These are phyloP conservation scores for Caenorhabditis sp. DNA, from an alignment of 2,888 invertebrate genomes.

Conservation along the genomic window DNA sequence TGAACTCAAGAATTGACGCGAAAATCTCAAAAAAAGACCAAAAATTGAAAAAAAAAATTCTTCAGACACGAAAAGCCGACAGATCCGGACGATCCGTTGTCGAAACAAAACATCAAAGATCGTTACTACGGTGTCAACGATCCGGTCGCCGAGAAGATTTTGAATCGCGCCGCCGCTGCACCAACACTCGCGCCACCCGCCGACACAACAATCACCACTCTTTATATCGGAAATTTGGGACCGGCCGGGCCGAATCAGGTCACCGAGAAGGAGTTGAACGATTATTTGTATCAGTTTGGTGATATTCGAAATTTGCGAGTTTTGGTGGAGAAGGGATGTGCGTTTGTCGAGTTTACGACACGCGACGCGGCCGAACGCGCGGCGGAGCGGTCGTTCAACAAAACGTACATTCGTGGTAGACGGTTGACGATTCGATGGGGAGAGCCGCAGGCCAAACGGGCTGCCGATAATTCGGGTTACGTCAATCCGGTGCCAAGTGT, in stretches of 20 bases:
- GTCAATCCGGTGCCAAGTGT: slow-evolving; percentile 65
- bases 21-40: not conserved
- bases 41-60: slow-evolving; percentile 1
- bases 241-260: slow-evolving; percentile 77
- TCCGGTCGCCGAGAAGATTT: slow-evolving; percentile 91
- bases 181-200: slow-evolving; percentile 94
- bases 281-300: slow-evolving; percentile 97
- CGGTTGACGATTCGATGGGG: slow-evolving; percentile 98
- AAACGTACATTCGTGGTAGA: slow-evolving; percentile 84
- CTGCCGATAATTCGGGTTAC: slow-evolving; percentile 53
- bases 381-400: slow-evolving; percentile 93
- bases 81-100: slow-evolving; percentile 93
- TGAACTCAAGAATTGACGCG: too few species aligned
- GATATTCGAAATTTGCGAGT: slow-evolving; percentile 93
- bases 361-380: slow-evolving; percentile 89
- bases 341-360: slow-evolving; percentile 94
- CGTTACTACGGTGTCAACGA: slow-evolving; percentile 92
- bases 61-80: slow-evolving; percentile 89
- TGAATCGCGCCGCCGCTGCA: slow-evolving; percentile 82
- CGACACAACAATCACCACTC: slow-evolving; percentile 91
- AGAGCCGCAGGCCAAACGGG: slow-evolving; percentile 82
- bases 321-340: slow-evolving; percentile 88
- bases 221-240: slow-evolving; percentile 94
- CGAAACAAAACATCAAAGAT: slow-evolving; percentile 93
- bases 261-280: slow-evolving; percentile 85